These are phyloP conservation scores for Drosophila niveifrons DNA, from an alignment of 2,888 invertebrate genomes.

Conservation along the genomic window DNA sequence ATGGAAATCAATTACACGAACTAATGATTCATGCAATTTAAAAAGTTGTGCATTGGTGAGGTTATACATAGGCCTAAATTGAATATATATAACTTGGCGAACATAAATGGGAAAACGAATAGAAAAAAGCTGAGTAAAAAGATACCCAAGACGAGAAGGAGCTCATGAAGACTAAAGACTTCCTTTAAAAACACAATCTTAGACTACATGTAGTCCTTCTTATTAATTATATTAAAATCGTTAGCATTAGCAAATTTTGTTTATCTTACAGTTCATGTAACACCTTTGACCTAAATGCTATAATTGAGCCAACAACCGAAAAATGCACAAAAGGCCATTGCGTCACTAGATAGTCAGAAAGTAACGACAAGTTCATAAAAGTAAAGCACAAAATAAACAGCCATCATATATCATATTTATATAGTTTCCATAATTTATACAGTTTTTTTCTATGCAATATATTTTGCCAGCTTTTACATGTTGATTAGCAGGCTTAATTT, in stretches of 20 bases:
- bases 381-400: conserved; percentile 23
- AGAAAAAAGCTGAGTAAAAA: neutral
- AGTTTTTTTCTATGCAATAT: conserved; percentile 26
- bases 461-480: conserved; percentile 32
- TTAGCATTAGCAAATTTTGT: conserved; percentile 14
- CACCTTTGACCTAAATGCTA: conserved; percentile 42
- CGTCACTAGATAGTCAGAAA: conserved; percentile 53
- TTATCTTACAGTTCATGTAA: conserved; percentile 5
- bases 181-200: neutral
- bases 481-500: conserved; percentile 37
- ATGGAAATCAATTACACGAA: conserved; percentile 69
- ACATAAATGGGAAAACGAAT: neutral
- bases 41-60: conserved; percentile 23
- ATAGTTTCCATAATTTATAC: neutral
- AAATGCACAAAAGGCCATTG: conserved; percentile 57
- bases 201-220: neutral
- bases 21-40: conserved; percentile 72
- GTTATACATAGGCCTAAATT: neutral
- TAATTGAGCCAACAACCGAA: conserved; percentile 47
- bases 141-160: neutral
- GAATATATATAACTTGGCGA: conserved; percentile 20
- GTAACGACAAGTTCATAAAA: conserved; percentile 32
- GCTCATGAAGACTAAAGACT: neutral
- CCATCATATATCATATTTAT: conserved; percentile 27
- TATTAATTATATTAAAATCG: neutral